These are phyloP conservation scores for Catagonus wagneri DNA, from an alignment of 2,113 vertebrate genomes.

Conservation along the genomic window DNA sequence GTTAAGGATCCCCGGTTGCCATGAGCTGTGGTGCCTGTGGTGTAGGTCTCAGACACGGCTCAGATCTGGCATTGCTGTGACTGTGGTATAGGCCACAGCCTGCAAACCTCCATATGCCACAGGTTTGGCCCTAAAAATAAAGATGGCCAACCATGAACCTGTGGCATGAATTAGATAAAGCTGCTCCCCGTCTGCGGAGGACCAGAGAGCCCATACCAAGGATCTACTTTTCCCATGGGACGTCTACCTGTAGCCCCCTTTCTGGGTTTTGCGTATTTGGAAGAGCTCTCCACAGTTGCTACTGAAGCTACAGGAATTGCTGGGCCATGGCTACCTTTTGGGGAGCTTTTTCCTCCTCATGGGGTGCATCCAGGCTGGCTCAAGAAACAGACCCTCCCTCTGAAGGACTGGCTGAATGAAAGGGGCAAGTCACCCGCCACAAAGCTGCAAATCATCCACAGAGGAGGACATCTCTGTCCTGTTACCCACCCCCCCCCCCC, in stretches of 20 bases:
- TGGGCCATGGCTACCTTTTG: rapidly evolving
- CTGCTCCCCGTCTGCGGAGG: rapidly evolving
- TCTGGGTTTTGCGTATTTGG: not conserved
- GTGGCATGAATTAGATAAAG: rapidly evolving
- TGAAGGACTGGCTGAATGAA: not conserved
- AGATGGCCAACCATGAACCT: not conserved
- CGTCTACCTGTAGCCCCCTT: rapidly evolving
- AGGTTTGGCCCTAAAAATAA: too few relatives aligned
- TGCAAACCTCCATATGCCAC: too few relatives aligned
- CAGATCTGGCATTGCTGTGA: too few relatives aligned
- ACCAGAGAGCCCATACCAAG: not conserved
- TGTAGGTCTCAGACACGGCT: too few relatives aligned
- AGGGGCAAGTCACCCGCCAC: rapidly evolving
- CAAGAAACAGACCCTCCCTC: not conserved
- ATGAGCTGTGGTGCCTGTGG: too few relatives aligned
- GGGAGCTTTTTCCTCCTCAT: not conserved
- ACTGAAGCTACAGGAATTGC: not conserved
- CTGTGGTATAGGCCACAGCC: too few relatives aligned
- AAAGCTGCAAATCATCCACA: too few relatives aligned
- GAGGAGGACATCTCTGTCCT: not conserved
- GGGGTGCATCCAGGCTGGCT: rapidly evolving
- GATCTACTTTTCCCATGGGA: too few relatives aligned
- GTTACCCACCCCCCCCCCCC: too few relatives aligned
- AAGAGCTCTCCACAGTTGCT: not conserved
- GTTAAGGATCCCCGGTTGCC: too few relatives aligned